Percentiles rank a stretch among this genome's conserved stretches.
Conservation (phyloP, 2,797 vertebrate genomes). For the Syndactyla subalaris region DNA sequence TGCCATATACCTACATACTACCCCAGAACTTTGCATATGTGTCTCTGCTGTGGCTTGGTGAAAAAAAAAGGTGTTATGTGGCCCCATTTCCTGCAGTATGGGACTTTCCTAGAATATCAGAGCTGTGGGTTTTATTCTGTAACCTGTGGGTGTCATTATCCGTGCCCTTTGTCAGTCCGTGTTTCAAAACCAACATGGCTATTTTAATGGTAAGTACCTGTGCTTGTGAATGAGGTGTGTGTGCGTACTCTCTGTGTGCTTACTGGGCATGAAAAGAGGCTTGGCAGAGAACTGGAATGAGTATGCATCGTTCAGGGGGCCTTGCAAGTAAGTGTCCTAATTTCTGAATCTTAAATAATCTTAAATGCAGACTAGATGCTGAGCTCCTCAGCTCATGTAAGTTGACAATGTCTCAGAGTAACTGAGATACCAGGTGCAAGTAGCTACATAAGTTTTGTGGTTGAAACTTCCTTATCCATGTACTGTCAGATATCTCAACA, state of each 20-base stretch:
- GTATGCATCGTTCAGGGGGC: neutral
- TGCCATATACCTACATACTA: neutral
- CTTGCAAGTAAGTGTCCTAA: neutral
- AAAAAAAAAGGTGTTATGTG: neutral
- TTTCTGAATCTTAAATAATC: neutral
- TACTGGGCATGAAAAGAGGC: neutral
- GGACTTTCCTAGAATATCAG: slow-evolving; percentile 7
- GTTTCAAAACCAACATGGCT: neutral
- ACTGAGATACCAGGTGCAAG: neutral
- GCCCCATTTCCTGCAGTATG: neutral
- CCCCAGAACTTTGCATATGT: neutral
- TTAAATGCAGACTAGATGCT: neutral
- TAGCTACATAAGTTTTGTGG: neutral
- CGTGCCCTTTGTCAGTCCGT: neutral
- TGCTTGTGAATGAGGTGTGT: neutral
- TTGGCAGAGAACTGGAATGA: neutral
- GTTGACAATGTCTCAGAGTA: neutral
- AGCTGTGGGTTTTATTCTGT: neutral
- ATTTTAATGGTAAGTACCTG: neutral
- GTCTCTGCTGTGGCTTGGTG: neutral
- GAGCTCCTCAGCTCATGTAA: neutral
- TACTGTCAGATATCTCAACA: neutral
- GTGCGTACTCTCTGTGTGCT: neutral
- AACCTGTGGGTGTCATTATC: neutral
- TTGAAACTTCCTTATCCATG: neutral